Base-by-base conservation (phyloP, 1,140 invertebrate species). In the Drosophila bipectinata region DNA sequence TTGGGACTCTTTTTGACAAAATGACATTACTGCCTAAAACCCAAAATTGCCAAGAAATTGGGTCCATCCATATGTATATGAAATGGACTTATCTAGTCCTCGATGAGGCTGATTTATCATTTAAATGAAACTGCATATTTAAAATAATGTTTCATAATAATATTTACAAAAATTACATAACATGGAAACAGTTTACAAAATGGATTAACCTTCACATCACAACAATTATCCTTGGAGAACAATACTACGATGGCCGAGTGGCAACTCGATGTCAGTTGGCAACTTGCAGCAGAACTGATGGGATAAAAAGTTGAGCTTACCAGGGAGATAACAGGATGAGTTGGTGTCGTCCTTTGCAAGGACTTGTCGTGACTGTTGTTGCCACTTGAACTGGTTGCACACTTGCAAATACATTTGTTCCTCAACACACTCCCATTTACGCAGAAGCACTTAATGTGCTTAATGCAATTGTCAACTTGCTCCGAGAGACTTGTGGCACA, bases 381-480 rank as follows among this genome's bases (percentile, higher is more conserved):
- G 58, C 39, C 41, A 44, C 5, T 44, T 44, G 6, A 15, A 44
- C 14, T 14, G 15, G 41, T 18, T 7, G 41, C 41, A 41, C 26
- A 9, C 55, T 8, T 39, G n/a, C 30, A 37, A 51, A 30, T 34
- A 37, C 53, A 37, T 18, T 54, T 48, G 57, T 72, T 15, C 18
- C n/a, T 32, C 48, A 15, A 51, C 63, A 14, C 32, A 39, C 18
- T 47, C 67, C 30, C 57, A 51, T 72, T 47, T 53, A 41, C 26
- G 39, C 32, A 67, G 72, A 45, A 37, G 74, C 79, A 82, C 79
- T 82, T 82, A 82, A 74, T 74, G 71, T 71, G 77, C 76, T 82
- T 82, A 83, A 82, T 82, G 72, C 71, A 81, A 82, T 82, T 82
- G 79, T 82, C 79, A 78, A 83, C 82, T 82, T 83, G 77, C 79